Evolutionary conservation across 1,140 invertebrate species (phyloP), one percentile per base, ranked within the genome.

Genomic region (Gonatopus flavifemur): DNA sequence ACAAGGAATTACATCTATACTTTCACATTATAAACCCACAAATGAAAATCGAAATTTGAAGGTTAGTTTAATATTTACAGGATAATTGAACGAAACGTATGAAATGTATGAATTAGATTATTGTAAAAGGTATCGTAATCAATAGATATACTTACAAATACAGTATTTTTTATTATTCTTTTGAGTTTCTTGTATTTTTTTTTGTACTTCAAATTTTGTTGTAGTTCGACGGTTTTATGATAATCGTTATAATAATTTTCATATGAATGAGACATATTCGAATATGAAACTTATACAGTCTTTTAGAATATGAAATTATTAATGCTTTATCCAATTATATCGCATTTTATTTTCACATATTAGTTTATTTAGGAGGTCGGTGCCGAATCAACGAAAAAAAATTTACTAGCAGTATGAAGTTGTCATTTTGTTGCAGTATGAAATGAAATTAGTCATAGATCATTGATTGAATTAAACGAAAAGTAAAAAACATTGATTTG

Each of bases 161-260:
- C 80, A 12, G 76, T 74, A 46, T 79, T 67, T 53, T 81, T 82
- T 1, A 83, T 72, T 16, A 78, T 70, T 43, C 70, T 70, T 57
- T 82, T 82, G 15, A 82, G 59, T 61, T 74, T 76, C 52, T 66
- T 69, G 50, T 80, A 82, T 56, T 83, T 83, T 37, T 77, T 80
- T 58, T 81, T 82, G 39, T 82, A 82, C 49, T 79, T 82, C 3
- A 77, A 20, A 56, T 80, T 76, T 38, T 73, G 66, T 31, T 74
- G 67, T 1, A 67, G 18, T 43, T 76, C 70, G 18, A 47, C 46
- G 55, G 68, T 74, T 45, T 74, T 70, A 10, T 71, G 61, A 46
- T 69, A 69, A 52, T 71, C 64, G 12, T 54, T 68, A 16, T 70
- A 75, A 62, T 75, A 73, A 37, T 47, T 68, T n/a, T 62, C 65